Conservation (phyloP, 2,888 invertebrate species). For the Lypha dubia region DNA sequence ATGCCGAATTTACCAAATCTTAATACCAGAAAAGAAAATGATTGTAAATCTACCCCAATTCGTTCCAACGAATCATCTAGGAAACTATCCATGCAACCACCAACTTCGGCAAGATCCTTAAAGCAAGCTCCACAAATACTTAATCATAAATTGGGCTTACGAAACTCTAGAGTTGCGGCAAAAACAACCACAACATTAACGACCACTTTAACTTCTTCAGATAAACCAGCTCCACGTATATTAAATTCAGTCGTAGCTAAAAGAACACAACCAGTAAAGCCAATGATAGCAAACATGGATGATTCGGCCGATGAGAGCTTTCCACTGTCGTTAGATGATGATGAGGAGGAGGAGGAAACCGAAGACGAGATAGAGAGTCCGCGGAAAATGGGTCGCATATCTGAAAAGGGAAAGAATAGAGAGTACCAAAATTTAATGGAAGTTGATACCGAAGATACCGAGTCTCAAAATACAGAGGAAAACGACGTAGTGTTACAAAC, state of each 20-base stretch:
- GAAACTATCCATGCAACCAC: background rate
- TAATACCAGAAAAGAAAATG: constrained; percentile 54
- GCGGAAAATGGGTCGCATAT: background rate
- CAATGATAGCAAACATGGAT: constrained; percentile 78
- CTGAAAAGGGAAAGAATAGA: background rate
- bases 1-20: constrained; percentile 33
- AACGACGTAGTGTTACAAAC: constrained; percentile 46
- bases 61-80: constrained; percentile 57
- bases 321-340: constrained; percentile 76
- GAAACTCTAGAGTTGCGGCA: constrained; percentile 49
- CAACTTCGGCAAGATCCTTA: background rate
- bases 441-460: constrained; percentile 60
- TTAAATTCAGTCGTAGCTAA: constrained; percentile 81
- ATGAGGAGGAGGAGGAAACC: constrained; percentile 72
- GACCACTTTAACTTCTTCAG: constrained; percentile 40
- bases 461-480: constrained; percentile 63
- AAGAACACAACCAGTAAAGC: constrained; percentile 79
- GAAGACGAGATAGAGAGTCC: constrained; percentile 60
- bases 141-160: constrained; percentile 64
- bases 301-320: constrained; percentile 77
- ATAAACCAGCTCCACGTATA: constrained; percentile 81
- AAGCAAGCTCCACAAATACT: constrained; percentile 65
- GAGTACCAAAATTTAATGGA: constrained; percentile 31
- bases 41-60: constrained; percentile 63
- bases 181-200: constrained; percentile 49